These are phyloP conservation scores for Nycticorax nycticorax DNA, from an alignment of 2,113 vertebrate genomes.

Conservation along the genomic window DNA sequence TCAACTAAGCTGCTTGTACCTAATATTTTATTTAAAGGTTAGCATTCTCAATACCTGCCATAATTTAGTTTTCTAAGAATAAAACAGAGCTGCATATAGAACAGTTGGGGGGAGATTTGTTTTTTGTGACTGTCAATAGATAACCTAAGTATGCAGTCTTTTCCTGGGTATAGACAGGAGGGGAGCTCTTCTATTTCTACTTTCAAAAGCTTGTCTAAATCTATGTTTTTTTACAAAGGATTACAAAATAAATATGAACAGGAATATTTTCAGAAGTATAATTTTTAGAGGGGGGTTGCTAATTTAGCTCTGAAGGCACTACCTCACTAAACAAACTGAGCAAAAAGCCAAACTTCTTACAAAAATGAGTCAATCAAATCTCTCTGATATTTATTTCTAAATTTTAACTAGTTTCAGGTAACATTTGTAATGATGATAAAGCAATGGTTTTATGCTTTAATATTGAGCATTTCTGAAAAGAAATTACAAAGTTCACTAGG, in stretches of 20 bases:
- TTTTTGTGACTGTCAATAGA: background rate
- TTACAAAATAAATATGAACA: background rate
- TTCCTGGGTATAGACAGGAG: background rate
- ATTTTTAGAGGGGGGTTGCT: background rate
- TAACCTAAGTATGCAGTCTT: background rate
- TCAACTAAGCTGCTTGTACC: background rate
- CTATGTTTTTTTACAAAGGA: background rate
- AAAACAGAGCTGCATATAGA: background rate
- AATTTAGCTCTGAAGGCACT: background rate
- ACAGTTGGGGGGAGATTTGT: background rate
- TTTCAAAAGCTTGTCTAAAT: constrained; percentile 1
- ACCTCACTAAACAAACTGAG: background rate
- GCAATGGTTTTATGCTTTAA: background rate
- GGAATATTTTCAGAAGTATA: background rate
- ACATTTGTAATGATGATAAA: background rate
- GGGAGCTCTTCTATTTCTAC: background rate
- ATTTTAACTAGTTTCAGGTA: background rate
- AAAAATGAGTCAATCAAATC: background rate
- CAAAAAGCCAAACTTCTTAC: background rate
- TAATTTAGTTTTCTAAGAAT: background rate
- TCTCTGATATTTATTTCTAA: background rate
- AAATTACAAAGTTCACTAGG: background rate
- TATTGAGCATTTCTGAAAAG: background rate
- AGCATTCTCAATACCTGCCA: background rate
- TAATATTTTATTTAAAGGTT: constrained; percentile 5